phyloP scores from a whole-genome alignment of 2,888 invertebrate genomes.

The Drosophila anceps region DNA sequence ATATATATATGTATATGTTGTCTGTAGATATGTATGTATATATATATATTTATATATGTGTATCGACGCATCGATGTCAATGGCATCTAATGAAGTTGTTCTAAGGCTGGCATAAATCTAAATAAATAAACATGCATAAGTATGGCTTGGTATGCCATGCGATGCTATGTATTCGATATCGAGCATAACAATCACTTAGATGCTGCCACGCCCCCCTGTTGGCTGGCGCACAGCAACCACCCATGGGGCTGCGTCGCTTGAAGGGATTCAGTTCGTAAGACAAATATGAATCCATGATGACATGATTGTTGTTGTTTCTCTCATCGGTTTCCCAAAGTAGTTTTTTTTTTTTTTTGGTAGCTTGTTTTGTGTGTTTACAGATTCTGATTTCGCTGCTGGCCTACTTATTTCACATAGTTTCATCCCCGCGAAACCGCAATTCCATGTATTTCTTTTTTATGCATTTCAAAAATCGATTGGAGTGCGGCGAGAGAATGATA shows the following conservation, averaged over 20 bases:
- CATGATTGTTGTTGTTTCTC: conserved; percentile 21
- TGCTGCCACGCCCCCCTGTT: conserved; percentile 1
- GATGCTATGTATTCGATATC: conserved; percentile 25
- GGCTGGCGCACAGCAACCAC: not conserved
- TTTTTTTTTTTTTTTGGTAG: conserved; percentile 4
- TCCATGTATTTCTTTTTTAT: conserved; percentile 32
- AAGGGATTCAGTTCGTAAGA: conserved; percentile 38
- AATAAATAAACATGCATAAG: conserved; percentile 38
- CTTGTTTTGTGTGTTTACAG: conserved; percentile 15
- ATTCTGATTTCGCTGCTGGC: conserved; percentile 39
- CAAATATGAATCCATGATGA: conserved; percentile 54
- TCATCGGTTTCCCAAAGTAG: conserved; percentile 7
- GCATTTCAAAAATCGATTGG: conserved; percentile 44
- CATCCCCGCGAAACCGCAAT: conserved; percentile 45
- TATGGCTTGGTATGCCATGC: not conserved
- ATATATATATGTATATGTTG: conserved; percentile 1
- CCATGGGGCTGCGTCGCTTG: conserved; percentile 43
- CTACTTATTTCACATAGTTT: conserved; percentile 42
- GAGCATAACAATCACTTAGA: conserved; percentile 57
- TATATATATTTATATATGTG: not conserved
- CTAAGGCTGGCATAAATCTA: conserved; percentile 35
- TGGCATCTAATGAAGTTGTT: conserved; percentile 54
- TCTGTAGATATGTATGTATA: not conserved
- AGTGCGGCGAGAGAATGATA: conserved; percentile 4
- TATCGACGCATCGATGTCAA: conserved; percentile 32